A percentile compares a stretch with the other conserved stretches of the same genome.
Conservation (phyloP, 1,140 invertebrate species). For the Aethina tumida region DNA sequence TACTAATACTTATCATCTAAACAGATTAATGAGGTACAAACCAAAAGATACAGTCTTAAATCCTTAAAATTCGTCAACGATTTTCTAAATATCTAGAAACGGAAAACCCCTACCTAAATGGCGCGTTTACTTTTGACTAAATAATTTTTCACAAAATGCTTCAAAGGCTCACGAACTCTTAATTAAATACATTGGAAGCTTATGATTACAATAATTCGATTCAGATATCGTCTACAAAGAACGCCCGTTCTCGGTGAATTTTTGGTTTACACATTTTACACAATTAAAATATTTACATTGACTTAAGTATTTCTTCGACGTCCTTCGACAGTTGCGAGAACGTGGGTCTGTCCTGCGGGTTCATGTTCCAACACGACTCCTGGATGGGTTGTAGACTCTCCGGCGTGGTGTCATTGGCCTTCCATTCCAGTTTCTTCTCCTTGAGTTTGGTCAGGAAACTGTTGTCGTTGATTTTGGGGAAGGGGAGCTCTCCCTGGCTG, state of each 20-base stretch:
- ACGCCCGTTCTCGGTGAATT: not conserved
- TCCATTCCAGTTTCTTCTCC: constrained; percentile 53
- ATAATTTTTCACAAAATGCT: constrained; percentile 7
- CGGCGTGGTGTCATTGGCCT: constrained; percentile 51
- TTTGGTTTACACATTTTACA: constrained; percentile 17
- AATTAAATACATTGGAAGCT: constrained; percentile 5
- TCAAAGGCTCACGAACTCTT: too few species aligned
- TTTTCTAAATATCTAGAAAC: constrained; percentile 16
- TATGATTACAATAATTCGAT: constrained; percentile 3
- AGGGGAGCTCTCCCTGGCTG: constrained; percentile 76
- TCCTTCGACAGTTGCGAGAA: constrained; percentile 26
- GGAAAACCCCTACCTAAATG: constrained; percentile 5
- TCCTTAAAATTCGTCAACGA: constrained; percentile 9
- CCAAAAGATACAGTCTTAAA: constrained; percentile 1
- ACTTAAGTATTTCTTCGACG: constrained; percentile 30
- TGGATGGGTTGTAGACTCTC: constrained; percentile 44
- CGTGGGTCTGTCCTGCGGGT: constrained; percentile 31
- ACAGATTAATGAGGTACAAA: constrained; percentile 6
- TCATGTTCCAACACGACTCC: constrained; percentile 29
- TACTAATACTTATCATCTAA: constrained; percentile 12
- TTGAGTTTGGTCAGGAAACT: constrained; percentile 63
- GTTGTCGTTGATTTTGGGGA: constrained; percentile 69
- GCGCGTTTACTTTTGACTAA: constrained; percentile 9
- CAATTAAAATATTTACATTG: constrained; percentile 29
- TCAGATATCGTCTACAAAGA: not conserved